These are phyloP conservation scores for Amphipoea oculea DNA, from an alignment of 2,888 invertebrate species.

Conservation along the genomic window DNA sequence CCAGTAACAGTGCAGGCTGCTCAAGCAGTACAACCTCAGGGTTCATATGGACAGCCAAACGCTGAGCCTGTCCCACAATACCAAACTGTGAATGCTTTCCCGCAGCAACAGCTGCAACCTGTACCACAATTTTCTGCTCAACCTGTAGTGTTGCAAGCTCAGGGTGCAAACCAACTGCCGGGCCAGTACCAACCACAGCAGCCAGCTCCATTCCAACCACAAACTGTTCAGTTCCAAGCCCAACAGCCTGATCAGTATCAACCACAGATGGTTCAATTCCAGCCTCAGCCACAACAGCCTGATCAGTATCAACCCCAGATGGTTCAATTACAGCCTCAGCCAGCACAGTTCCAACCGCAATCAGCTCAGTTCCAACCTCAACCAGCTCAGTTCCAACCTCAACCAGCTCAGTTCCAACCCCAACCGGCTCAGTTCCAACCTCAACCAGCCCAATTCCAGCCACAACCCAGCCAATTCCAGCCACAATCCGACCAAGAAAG, in stretches of 20 bases:
- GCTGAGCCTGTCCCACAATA: slow-evolving; percentile 66
- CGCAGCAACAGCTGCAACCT: slow-evolving; percentile 58
- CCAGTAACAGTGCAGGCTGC: slow-evolving; percentile 45
- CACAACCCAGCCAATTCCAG: slow-evolving; percentile 47
- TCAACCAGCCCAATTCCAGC: slow-evolving; percentile 45
- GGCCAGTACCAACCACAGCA: slow-evolving; percentile 65
- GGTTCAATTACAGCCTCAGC: slow-evolving; percentile 49
- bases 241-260: slow-evolving; percentile 73
- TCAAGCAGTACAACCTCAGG: slow-evolving; percentile 51
- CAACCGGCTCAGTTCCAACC: slow-evolving; percentile 66
- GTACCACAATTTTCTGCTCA: slow-evolving; percentile 55
- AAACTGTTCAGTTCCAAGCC: slow-evolving; percentile 62
- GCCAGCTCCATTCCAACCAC: slow-evolving; percentile 72
- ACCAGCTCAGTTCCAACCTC: slow-evolving; percentile 59
- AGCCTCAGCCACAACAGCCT: slow-evolving; percentile 61
- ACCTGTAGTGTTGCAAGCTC: slow-evolving; percentile 68
- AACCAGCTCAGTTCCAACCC: slow-evolving; percentile 64
- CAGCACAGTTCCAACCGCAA: slow-evolving; percentile 45
- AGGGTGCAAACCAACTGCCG: slow-evolving; percentile 54
- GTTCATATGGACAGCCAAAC: slow-evolving; percentile 49
- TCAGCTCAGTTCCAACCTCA: slow-evolving; percentile 50
- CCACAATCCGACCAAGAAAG: slow-evolving; percentile 54
- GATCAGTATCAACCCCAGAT: slow-evolving; percentile 56
- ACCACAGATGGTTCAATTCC: slow-evolving; percentile 67
- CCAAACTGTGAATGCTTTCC: slow-evolving; percentile 61